Evolutionary conservation across 2,888 invertebrate genomes (phyloP).

Genomic region (Thereva unica): DNA sequence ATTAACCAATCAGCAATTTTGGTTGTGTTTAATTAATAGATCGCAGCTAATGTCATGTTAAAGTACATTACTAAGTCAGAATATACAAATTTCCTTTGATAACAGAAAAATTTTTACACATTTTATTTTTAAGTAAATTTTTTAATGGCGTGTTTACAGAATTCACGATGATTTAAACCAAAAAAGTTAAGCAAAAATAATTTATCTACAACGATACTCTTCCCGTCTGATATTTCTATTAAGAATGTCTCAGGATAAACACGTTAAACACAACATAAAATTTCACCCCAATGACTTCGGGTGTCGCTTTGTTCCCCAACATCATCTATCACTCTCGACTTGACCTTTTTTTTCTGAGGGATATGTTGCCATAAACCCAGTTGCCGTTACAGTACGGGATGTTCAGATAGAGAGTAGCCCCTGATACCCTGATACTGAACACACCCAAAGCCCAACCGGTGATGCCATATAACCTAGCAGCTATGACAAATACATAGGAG

Average conservation of each 20-base stretch:
- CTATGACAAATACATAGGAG: conserved; percentile 1
- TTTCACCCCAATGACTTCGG: conserved; percentile 43
- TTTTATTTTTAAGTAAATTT: no score
- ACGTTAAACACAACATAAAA: conserved; percentile 37
- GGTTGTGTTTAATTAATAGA: no score
- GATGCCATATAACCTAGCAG: conserved; percentile 14
- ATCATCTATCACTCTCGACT: conserved; percentile 59
- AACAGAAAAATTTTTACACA: no score
- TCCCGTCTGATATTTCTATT: conserved; percentile 34
- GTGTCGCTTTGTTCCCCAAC: conserved; percentile 45
- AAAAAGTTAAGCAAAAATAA: not conserved
- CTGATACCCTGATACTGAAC: conserved; percentile 6
- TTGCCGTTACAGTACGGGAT: not conserved
- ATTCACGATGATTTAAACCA: no score
- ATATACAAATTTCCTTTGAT: no score
- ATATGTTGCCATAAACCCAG: conserved; percentile 46
- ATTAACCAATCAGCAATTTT: no score
- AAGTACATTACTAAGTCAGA: no score
- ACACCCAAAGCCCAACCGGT: conserved; percentile 29
- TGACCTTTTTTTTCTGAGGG: conserved; percentile 56
- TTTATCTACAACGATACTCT: not conserved
- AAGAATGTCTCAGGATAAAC: conserved; percentile 19
- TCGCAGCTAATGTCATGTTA: no score
- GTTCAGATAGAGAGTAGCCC: conserved; percentile 13
- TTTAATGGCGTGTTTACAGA: no score